Evolutionary conservation across 2,888 invertebrate species (phyloP), one percentile per base, ranked within the genome.

Genomic region (Isoperla grammatica): DNA sequence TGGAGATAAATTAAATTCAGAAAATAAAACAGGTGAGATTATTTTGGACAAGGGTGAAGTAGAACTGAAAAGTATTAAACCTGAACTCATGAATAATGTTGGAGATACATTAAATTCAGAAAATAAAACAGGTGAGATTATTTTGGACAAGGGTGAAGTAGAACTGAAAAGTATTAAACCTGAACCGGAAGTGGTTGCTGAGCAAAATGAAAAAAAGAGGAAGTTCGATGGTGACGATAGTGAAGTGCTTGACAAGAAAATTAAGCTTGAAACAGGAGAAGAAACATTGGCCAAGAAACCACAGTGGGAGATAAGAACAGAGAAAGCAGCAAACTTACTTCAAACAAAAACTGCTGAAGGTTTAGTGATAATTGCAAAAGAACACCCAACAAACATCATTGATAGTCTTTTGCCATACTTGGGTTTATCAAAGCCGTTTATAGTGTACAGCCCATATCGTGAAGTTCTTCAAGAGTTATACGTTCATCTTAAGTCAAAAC

Each of bases 401-500:
- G 81, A 85, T 67, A 83, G 84, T 53, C 75, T 97, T 19, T 69
- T 90, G 23, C 79, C 82, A n/a, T 90, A 88, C 75, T 75, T 97
- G 0, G 86, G 86, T 65, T 83, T 85, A 2, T 91, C 94, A 0
- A 78, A 93, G 66, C 90, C 91, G 12, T 84, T 97, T 71, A 91
- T 92, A 0, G 82, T 97, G 29, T 96, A 87, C 73, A 88, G 86
- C 69, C 80, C 80, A 64, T 83, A 86, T 68, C 83, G 87, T 63
- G 94, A 95, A 78, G 88, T 94, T 0, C 75, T 98, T 40, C 83
- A 90, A 71, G 90, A 93, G 65, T 81, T 93, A 60, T 96, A 90
- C 72, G 77, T 85, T 57, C 82, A 85, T 67, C 74, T 98, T 57
- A 93, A 91, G 71, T 80, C 84, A 58, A 78, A 82, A 56, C 79